phyloP scores from a whole-genome alignment of 2,113 vertebrate genomes.

The Dermatemys mawii region DNA sequence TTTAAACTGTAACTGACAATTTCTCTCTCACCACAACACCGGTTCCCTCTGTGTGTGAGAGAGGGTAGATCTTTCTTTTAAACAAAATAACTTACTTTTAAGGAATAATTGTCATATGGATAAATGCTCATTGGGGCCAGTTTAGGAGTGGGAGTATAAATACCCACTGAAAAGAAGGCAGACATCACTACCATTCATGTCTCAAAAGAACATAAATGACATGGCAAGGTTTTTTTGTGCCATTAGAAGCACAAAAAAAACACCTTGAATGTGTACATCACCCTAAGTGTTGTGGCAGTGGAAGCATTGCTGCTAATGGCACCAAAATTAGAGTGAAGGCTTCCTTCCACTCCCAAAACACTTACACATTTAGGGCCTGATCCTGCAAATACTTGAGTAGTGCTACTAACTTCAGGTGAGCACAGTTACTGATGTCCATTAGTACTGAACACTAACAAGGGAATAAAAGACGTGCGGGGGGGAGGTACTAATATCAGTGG shows the following conservation, averaged over 20 bases:
- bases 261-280: fast-evolving
- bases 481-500: fast-evolving
- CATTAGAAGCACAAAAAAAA: too few species aligned
- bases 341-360: not conserved
- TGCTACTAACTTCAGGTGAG: not conserved
- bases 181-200: not conserved
- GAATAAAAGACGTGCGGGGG: not conserved
- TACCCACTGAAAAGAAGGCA: fast-evolving
- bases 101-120: not conserved
- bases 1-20: not conserved
- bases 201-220: not conserved
- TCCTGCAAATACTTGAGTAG: not conserved
- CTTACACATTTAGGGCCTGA: not conserved
- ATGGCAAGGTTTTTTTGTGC: not conserved
- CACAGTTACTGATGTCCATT: too few species aligned
- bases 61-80: not conserved
- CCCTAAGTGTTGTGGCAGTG: not conserved
- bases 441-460: fast-evolving
- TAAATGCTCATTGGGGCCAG: not conserved
- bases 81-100: not conserved
- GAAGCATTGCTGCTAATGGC: not conserved
- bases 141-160: not conserved
- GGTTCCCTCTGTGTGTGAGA: fast-evolving
- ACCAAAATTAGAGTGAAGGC: not conserved
- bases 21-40: not conserved